A percentile compares a stretch with the other conserved stretches of the same genome.
These are phyloP conservation scores for Solea solea DNA, from an alignment of 2,113 vertebrate species.

Conservation along the genomic window DNA sequence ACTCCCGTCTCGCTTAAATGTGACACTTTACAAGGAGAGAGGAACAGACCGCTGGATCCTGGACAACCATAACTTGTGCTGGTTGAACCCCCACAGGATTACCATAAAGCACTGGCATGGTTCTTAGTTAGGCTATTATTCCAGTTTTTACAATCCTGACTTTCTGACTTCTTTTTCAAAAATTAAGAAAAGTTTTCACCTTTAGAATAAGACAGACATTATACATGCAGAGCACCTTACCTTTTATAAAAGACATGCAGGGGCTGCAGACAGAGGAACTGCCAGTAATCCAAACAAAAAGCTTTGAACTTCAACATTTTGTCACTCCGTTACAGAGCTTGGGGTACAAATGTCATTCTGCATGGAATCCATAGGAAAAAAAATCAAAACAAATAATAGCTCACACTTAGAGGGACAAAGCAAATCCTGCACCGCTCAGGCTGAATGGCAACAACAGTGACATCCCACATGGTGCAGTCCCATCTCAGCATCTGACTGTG, in stretches of 20 bases:
- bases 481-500: slow-evolving; percentile 69
- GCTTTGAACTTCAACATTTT: slow-evolving; percentile 97
- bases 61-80: not conserved
- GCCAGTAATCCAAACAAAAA: slow-evolving; percentile 98
- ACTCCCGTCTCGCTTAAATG: slow-evolving; percentile 2
- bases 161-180: too few species aligned
- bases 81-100: not conserved
- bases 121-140: not conserved
- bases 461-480: slow-evolving; percentile 68
- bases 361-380: slow-evolving; percentile 5
- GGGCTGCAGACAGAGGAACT: slow-evolving; percentile 95
- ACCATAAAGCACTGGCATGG: not conserved
- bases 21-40: slow-evolving; percentile 13
- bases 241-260: slow-evolving; percentile 92
- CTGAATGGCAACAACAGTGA: slow-evolving; percentile 8
- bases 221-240: slow-evolving; percentile 77
- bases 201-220: not conserved
- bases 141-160: not conserved
- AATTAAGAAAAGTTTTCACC: too few species aligned
- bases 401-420: slow-evolving; percentile 16
- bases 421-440: slow-evolving; percentile 18
- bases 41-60: slow-evolving; percentile 3
- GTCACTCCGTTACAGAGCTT: slow-evolving; percentile 16
- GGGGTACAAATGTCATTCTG: slow-evolving; percentile 22
- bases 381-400: not conserved